Conservation (phyloP, 2,113 vertebrate species). For the Neogobius melanostomus region DNA sequence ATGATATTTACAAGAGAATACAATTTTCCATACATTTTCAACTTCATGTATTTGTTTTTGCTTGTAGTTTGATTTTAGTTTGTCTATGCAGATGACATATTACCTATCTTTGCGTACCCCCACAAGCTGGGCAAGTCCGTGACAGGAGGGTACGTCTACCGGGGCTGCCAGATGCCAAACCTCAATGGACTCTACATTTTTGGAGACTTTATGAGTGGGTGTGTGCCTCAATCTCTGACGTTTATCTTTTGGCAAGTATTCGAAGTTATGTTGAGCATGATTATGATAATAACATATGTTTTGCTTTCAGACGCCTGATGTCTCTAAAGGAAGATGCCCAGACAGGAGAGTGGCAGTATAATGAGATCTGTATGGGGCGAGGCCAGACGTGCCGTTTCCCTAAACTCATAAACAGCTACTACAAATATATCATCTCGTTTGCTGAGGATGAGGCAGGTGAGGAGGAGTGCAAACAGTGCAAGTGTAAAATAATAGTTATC, state of each 20-base stretch:
- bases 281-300: conserved; percentile 3
- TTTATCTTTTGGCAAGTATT: not conserved
- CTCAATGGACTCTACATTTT: conserved; percentile 83
- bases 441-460: conserved; percentile 85
- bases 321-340: conserved; percentile 74
- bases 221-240: conserved; percentile 11
- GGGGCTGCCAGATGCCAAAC: conserved; percentile 84
- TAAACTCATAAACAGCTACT: conserved; percentile 81
- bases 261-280: not conserved
- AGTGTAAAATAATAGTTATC: not conserved
- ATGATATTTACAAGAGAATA: too few species aligned
- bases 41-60: too few species aligned
- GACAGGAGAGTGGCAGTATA: conserved; percentile 77
- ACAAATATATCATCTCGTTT: conserved; percentile 84
- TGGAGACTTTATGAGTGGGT: conserved; percentile 87
- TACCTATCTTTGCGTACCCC: conserved; percentile 83
- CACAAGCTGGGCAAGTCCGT: conserved; percentile 82
- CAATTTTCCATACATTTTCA: too few species aligned
- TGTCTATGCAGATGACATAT: conserved; percentile 73
- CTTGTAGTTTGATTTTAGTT: conserved; percentile 2
- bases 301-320: conserved; percentile 77
- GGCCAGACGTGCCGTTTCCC: conserved; percentile 79
- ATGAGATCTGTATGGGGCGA: conserved; percentile 81
- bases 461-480: not conserved
- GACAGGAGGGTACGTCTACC: conserved; percentile 83